Base-by-base conservation (phyloP, 1,140 invertebrate species). In the Drosophila mauritiana region DNA sequence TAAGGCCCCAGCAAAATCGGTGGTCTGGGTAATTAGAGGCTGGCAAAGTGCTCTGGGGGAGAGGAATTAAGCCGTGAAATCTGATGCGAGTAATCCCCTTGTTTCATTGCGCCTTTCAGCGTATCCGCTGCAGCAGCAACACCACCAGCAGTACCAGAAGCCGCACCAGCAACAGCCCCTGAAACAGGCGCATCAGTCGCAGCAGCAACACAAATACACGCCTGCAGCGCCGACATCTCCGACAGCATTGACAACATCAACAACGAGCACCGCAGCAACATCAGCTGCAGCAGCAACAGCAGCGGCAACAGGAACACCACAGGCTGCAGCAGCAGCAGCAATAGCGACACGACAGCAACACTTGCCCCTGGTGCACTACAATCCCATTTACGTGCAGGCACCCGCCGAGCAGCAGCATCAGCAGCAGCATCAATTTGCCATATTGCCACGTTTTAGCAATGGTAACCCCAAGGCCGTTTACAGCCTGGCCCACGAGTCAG, bases 401-500 rank as follows among this genome's bases (percentile, higher is more conserved):
- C 53, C 73, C 61, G 52, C 48, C n/a, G 73, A 76, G 52, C 82
- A 76, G 27, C 78, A 63, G 4, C 72, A 74, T 8, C 83, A 75
- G 58, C 85, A 85, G 54, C 86, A 81, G 31, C 80, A 85, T 63
- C 88, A 88, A 78, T 83, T 84, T 67, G 61, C 83, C 78, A 88
- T 89, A 80, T 70, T 89, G 80, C 84, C 84, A 73, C 84, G 83
- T 68, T 86, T 86, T 61, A 76, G 74, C 78, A 88, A 88, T 62
- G 88, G 89, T 78, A 88, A 89, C 77, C 76, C 84, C 42, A 82
- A 82, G 73, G 58, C 80, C 20, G 73, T 22, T n/a, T 82, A 77
- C 67, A 80, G 69, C 73, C 63, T 82, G 37, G 73, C 46, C 43
- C 80, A 82, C 51, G 80, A 88, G 63, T 62, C 83, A 59, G 76